Percentiles rank a stretch among this genome's conserved stretches.
phyloP scores from a whole-genome alignment of 2,113 vertebrate species.

The Sander vitreus region DNA sequence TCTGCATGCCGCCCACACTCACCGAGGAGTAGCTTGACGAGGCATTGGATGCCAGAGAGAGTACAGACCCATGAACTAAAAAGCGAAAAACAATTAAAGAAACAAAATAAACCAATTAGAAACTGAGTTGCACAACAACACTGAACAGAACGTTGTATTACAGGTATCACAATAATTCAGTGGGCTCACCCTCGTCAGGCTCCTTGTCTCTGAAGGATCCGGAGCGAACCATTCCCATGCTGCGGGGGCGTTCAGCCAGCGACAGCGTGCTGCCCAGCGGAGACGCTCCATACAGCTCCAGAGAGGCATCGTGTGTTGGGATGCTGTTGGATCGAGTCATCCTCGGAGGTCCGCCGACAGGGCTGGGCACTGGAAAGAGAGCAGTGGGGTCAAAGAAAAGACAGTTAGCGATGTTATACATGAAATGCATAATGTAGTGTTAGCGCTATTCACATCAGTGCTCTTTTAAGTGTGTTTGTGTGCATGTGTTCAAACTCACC shows the following conservation, averaged over 20 bases:
- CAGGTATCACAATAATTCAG: neutral
- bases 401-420: neutral
- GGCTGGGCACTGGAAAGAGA: conserved; percentile 86
- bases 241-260: conserved; percentile 93
- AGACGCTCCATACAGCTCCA: conserved; percentile 91
- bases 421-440: neutral
- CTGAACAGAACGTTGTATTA: neutral
- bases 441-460: fast-evolving
- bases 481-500: conserved; percentile 81
- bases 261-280: conserved; percentile 95
- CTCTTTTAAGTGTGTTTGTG: too few relatives aligned
- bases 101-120: conserved; percentile 14
- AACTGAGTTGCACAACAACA: neutral
- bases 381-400: neutral
- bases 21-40: conserved; percentile 96
- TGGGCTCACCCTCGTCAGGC: conserved; percentile 90
- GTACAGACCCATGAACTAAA: conserved; percentile 94
- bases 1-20: conserved; percentile 81
- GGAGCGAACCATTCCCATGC: conserved; percentile 94
- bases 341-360: conserved; percentile 84
- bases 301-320: conserved; percentile 92
- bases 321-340: conserved; percentile 99
- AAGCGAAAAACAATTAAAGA: conserved; percentile 43
- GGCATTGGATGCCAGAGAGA: conserved; percentile 95
- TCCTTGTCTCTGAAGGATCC: conserved; percentile 97